A percentile compares a stretch with the other conserved stretches of the same genome.
Evolutionary conservation across 2,797 vertebrate species (phyloP).

Genomic region (Thunnus albacares): DNA sequence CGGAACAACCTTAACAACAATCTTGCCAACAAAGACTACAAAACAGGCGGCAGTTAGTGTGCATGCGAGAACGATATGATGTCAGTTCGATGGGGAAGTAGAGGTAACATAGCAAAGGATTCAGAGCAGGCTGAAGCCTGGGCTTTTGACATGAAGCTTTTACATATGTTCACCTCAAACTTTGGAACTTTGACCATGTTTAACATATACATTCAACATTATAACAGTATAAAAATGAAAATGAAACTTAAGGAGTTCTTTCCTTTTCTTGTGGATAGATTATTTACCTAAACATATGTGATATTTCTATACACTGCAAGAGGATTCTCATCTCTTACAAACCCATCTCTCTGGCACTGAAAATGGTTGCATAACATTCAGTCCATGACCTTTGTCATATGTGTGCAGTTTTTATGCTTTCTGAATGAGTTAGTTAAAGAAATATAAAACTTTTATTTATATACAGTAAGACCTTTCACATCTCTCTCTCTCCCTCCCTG

Average conservation of each 20-base stretch:
- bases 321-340: neutral
- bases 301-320: neutral
- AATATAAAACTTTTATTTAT: neutral
- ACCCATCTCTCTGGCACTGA: conserved; percentile 3
- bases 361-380: neutral
- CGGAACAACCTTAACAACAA: neutral
- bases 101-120: too few relatives aligned
- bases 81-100: too few relatives aligned
- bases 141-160: too few relatives aligned
- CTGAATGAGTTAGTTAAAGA: neutral
- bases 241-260: neutral
- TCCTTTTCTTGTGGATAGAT: neutral
- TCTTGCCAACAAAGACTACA: neutral
- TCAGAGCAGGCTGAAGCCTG: too few relatives aligned
- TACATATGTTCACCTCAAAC: too few relatives aligned
- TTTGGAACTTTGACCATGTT: too few relatives aligned
- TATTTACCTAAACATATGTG: neutral
- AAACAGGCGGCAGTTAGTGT: neutral
- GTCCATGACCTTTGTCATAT: neutral
- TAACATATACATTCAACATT: too few relatives aligned
- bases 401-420: neutral
- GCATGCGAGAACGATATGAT: neutral
- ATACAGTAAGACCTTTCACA: neutral
- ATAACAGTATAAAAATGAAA: too few relatives aligned
- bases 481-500: neutral